Evolutionary conservation across 1,140 invertebrate species (phyloP).

Genomic region (Apocrypta bakeri): DNA sequence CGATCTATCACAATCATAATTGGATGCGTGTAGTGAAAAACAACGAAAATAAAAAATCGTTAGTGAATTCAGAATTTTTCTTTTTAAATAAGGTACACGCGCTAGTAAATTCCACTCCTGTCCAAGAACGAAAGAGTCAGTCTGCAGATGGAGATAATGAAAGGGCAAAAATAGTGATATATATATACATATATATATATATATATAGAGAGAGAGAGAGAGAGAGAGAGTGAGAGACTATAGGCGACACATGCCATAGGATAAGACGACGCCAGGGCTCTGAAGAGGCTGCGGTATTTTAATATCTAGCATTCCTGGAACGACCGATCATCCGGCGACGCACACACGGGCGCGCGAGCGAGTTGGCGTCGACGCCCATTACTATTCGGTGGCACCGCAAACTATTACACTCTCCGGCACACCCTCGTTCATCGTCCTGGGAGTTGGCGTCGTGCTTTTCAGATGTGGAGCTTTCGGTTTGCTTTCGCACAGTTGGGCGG

Average conservation of each 20-base stretch:
- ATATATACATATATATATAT: no score
- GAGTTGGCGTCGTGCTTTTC: not conserved
- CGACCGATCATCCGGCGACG: slow-evolving; percentile 64
- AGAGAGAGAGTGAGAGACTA: slow-evolving; percentile 19
- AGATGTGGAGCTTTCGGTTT: no score
- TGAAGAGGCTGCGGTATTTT: slow-evolving; percentile 73
- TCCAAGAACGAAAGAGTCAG: not conserved
- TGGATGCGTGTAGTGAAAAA: not conserved
- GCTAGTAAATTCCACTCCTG: not conserved
- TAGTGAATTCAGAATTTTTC: no score
- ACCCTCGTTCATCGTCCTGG: not conserved
- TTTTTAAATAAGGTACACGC: not conserved
- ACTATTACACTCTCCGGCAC: not conserved
- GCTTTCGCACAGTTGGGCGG: no score
- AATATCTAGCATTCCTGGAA: slow-evolving; percentile 73
- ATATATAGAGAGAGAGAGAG: no score
- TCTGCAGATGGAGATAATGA: not conserved
- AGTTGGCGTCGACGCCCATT: not conserved
- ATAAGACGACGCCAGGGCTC: slow-evolving; percentile 52
- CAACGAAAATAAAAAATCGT: no score
- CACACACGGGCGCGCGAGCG: not conserved
- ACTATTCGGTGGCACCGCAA: slow-evolving; percentile 25
- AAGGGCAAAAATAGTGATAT: not conserved
- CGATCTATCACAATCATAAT: not conserved
- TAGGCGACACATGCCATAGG: slow-evolving; percentile 40